Evolutionary conservation across 2,797 vertebrate species (phyloP).

Genomic region (Okamejei kenojei): DNA sequence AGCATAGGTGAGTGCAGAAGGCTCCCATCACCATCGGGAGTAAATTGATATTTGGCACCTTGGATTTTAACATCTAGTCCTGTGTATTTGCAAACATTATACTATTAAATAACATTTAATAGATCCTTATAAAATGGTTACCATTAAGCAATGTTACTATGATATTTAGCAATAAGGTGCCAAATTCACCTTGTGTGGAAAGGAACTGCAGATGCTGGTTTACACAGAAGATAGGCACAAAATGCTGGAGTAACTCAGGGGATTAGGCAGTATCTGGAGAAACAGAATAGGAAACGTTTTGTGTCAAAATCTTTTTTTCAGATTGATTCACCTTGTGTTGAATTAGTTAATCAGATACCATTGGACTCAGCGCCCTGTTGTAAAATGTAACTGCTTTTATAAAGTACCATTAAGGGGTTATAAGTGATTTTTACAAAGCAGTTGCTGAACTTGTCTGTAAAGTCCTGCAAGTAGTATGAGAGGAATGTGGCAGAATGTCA

Average conservation of each 20-base stretch:
- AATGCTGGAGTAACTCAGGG: too few species aligned
- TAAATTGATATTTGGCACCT: too few species aligned
- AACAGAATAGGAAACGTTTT: too few species aligned
- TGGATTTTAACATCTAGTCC: too few species aligned
- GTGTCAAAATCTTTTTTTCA: too few species aligned
- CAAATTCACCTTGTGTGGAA: not conserved
- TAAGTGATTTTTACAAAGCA: not conserved
- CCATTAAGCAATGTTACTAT: not conserved
- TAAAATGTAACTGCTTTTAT: not conserved
- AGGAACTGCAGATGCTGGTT: too few species aligned
- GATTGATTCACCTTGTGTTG: too few species aligned
- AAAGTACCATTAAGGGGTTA: not conserved
- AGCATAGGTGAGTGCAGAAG: too few species aligned
- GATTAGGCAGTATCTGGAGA: too few species aligned
- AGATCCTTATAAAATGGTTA: not conserved
- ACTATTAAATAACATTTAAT: not conserved
- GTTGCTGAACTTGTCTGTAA: not conserved
- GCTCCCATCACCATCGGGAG: too few species aligned
- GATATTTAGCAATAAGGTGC: not conserved
- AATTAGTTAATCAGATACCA: not conserved
- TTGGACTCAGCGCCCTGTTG: not conserved
- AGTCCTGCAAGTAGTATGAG: not conserved
- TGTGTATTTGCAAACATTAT: too few species aligned
- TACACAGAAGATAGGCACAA: too few species aligned
- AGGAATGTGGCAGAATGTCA: not conserved